Evolutionary conservation across 1,140 invertebrate genomes (phyloP).

Genomic region (Parapsyche elsis): DNA sequence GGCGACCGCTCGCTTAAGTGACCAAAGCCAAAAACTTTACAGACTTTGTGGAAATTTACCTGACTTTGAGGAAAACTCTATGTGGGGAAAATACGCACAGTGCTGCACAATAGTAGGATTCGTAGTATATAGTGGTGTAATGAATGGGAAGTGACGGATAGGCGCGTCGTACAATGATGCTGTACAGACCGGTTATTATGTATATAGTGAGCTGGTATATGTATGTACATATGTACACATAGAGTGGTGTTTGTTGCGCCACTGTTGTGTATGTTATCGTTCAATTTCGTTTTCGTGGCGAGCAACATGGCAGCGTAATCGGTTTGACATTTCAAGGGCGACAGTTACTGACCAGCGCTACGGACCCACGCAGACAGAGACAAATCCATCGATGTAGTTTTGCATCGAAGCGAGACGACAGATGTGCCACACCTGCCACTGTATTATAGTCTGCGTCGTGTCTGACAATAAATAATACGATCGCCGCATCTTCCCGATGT

Average conservation of each 20-base stretch:
- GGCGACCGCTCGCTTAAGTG: no score
- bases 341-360: slow-evolving; percentile 42
- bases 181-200: no score
- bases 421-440: not conserved
- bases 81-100: no score
- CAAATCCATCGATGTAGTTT: not conserved
- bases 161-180: no score
- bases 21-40: no score
- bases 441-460: not conserved
- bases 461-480: not conserved
- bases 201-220: no score
- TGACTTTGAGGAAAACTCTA: no score
- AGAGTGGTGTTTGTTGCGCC: not conserved
- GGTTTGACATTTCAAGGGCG: slow-evolving; percentile 46
- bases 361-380: not conserved
- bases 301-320: slow-evolving; percentile 21
- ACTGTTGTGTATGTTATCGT: not conserved
- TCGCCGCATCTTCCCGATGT: not conserved
- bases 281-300: slow-evolving; percentile 39
- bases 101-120: no score
- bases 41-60: no score
- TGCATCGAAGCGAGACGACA: not conserved
- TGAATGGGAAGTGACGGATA: no score
- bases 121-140: no score
- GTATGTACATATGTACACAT: no score